Evolutionary conservation across 2,888 invertebrate species (phyloP), one percentile per base, ranked within the genome.

Genomic region (Pristionchus maxplancki): DNA sequence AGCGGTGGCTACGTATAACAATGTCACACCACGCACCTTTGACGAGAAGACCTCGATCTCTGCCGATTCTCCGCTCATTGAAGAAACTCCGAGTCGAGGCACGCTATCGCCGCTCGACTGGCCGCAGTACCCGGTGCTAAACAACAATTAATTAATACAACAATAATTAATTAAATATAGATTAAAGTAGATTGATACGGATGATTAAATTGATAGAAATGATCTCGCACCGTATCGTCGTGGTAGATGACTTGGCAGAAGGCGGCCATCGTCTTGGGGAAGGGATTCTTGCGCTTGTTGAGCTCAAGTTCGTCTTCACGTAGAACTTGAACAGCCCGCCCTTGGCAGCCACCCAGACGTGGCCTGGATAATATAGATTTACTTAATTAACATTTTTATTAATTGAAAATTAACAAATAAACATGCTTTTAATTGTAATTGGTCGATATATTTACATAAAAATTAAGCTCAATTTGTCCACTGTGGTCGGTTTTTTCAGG

Each of bases 251-350:
- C 93, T 90, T 94, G 94, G 34, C 92, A 90, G 89, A 93, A 94
- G 1, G 94, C 91, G 0, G 93, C 93, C 90, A 93, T 93, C 89
- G 92, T 94, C 87, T 94, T 94, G 24, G 92, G 92, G 85, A 92
- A 94, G 13, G 89, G 78, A 84, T 93, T 94, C 81, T 93, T 93
- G 15, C 90, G 81, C 87, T 92, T 91, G 88, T 89, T 92, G 13
- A 93, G 88, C 0, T 89, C 90, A 82, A 87, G 89, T 81, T 87
- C 88, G 89, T 89, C 87, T 89, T 90, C 48, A 90, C 89, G 87
- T 92, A 89, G 84, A 94, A 90, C 89, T 94, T 94, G 90, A 93
- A 94, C 9, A 94, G 90, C 2, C 94, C 94, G 37, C 94, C 94
- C 89, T 94, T 94, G 0, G 92, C 89, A 13, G 94, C 93, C 15